Conservation (phyloP, 2,113 vertebrate species). For the Pelecanus crispus region DNA sequence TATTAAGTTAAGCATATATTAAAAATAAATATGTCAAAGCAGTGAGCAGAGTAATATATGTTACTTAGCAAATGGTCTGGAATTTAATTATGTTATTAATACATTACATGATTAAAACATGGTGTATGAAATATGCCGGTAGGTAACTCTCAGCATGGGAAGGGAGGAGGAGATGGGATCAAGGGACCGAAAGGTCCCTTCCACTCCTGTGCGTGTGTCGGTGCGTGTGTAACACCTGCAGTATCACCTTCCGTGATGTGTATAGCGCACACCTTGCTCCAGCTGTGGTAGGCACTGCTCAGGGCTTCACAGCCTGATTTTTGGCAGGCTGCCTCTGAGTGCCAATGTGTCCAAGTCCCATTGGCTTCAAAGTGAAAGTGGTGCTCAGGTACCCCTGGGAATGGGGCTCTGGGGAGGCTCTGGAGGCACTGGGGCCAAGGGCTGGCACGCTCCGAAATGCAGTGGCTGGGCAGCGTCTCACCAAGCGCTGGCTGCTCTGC, state of each 20-base stretch:
- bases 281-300: fast-evolving
- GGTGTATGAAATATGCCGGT: fast-evolving
- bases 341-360: too few species aligned
- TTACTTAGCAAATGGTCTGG: not conserved
- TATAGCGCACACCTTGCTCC: not conserved
- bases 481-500: not conserved
- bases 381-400: not conserved
- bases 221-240: too few species aligned
- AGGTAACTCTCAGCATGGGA: not conserved
- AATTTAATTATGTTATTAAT: not conserved
- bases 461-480: not conserved
- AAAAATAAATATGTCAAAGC: not conserved
- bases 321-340: not conserved
- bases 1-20: too few species aligned
- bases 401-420: not conserved
- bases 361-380: not conserved
- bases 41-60: not conserved
- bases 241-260: fast-evolving
- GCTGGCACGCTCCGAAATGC: not conserved
- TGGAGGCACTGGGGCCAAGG: not conserved
- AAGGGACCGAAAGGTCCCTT: not conserved
- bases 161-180: not conserved
- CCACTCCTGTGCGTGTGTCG: too few species aligned
- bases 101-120: not conserved
- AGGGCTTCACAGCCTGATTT: not conserved